Evolutionary conservation across 2,888 invertebrate species (phyloP), one percentile per base, ranked within the genome.

Genomic region (Plutella xylostella): DNA sequence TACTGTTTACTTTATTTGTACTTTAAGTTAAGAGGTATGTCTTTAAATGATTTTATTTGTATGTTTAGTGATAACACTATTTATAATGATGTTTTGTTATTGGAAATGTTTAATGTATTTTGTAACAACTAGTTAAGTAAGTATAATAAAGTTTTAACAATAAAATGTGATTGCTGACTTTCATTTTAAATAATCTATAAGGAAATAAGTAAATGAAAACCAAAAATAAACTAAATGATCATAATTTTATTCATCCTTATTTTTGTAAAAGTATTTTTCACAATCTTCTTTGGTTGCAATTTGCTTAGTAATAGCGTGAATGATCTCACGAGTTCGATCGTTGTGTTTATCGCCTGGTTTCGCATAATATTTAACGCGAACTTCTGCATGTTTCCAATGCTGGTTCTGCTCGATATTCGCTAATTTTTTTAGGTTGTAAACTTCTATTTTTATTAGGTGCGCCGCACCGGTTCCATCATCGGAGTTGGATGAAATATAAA

Each of bases 361-460:
- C 18, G 15, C 33, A 17, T 33, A 33, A 14, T 41, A 28, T 15
- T 25, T 41, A 11, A 46, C 33, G 15, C 39, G 38, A 18, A 40
- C 31, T 17, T 43, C 21, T 22, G 46, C 40, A 38, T 46, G 17
- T 40, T 46, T 46, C 46, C 43, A 46, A 39, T 46, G 43, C 22
- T 43, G 31, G 25, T 15, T 43, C 17, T 9, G 31, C 22, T 37
- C 31, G 11, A 43, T 43, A 20, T 46, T 43, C 18, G 31, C 14
- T 33, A 46, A 30, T 33, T 40, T 28, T 39, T 43, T 43, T 20
- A 43, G 17, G 40, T 40, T 25, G 28, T 43, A 46, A 15, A 48
- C 25, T 33, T 48, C 40, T 19, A 48, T 45, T 43, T 45, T 45
- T 40, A 43, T 45, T 9, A 45, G 37, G 41, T 48, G 48, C 40